phyloP scores from a whole-genome alignment of 2,888 invertebrate genomes.

The Chrysolina haemoptera region DNA sequence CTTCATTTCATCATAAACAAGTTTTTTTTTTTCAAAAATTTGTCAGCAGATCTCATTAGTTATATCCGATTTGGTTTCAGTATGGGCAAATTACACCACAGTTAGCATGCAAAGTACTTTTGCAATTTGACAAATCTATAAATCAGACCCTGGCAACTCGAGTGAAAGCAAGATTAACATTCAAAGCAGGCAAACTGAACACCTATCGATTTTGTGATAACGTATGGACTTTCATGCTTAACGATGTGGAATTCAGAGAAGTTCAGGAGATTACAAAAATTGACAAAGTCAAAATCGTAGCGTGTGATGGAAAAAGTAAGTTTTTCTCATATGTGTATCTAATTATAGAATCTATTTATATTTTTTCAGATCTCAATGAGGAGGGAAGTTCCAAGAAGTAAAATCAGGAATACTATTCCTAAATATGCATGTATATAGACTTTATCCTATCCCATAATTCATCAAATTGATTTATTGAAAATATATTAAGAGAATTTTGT shows the following conservation, averaged over 20 bases:
- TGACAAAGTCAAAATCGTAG: conserved; percentile 97
- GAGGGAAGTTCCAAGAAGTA: conserved; percentile 66
- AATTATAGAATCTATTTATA: not conserved
- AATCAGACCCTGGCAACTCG: conserved; percentile 92
- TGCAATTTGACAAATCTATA: conserved; percentile 97
- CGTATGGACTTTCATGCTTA: conserved; percentile 99
- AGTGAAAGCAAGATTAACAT: conserved; percentile 94
- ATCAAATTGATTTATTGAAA: not conserved
- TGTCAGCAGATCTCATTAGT: too few relatives aligned
- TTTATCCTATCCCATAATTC: not conserved
- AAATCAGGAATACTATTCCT: not conserved
- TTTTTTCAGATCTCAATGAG: conserved; percentile 64
- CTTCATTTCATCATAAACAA: conserved; percentile 51
- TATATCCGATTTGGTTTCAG: conserved; percentile 72
- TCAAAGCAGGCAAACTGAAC: conserved; percentile 91
- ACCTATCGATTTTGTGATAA: conserved; percentile 99
- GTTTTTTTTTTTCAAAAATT: too few relatives aligned
- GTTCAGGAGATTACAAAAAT: conserved; percentile 93
- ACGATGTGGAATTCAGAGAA: conserved; percentile 97
- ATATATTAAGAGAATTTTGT: not conserved
- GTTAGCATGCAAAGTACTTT: conserved; percentile 92
- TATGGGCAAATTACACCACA: conserved; percentile 96
- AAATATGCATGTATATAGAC: conserved; percentile 19
- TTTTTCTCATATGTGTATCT: conserved; percentile 5
- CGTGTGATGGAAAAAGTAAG: conserved; percentile 95